Conservation (phyloP, 2,888 invertebrate genomes). For the Stenoptilia bipunctidactyla region DNA sequence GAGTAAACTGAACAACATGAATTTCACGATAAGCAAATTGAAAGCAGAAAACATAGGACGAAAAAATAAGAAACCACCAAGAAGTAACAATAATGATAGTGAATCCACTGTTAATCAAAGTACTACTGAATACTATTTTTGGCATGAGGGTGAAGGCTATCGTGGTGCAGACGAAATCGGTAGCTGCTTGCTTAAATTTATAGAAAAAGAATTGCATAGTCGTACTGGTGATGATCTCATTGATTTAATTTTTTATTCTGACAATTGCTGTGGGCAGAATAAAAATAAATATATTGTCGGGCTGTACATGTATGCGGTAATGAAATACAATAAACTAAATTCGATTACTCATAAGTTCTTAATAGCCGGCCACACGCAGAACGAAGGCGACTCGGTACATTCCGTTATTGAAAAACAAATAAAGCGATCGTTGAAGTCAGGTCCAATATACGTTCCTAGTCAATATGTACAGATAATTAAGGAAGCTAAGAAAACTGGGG, state of each 20-base stretch:
- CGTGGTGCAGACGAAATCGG: constrained; percentile 10
- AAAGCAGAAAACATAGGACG: neutral
- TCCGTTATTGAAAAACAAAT: constrained; percentile 21
- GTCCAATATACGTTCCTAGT: constrained; percentile 18
- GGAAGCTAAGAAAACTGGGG: constrained; percentile 2
- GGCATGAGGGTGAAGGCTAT: constrained; percentile 8
- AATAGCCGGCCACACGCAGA: constrained; percentile 26
- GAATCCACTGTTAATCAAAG: constrained; percentile 4
- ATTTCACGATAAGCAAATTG: constrained; percentile 10
- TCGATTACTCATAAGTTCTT: constrained; percentile 22
- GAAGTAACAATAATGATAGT: no score
- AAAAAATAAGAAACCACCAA: no score
- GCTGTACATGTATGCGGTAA: constrained; percentile 11
- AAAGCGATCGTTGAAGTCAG: constrained; percentile 18
- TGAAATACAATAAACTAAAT: constrained; percentile 8
- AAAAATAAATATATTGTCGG: constrained; percentile 15
- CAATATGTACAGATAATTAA: constrained; percentile 11
- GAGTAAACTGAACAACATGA: constrained; percentile 7
- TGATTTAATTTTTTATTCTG: constrained; percentile 18
- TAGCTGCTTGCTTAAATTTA: constrained; percentile 6
- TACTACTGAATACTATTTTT: constrained; percentile 6
- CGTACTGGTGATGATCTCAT: constrained; percentile 4
- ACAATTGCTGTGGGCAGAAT: constrained; percentile 20
- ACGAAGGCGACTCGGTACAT: constrained; percentile 24
- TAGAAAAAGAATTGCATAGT: constrained; percentile 3